Evolutionary conservation across 2,113 vertebrate species (phyloP).

Genomic region (Tapirus terrestris): DNA sequence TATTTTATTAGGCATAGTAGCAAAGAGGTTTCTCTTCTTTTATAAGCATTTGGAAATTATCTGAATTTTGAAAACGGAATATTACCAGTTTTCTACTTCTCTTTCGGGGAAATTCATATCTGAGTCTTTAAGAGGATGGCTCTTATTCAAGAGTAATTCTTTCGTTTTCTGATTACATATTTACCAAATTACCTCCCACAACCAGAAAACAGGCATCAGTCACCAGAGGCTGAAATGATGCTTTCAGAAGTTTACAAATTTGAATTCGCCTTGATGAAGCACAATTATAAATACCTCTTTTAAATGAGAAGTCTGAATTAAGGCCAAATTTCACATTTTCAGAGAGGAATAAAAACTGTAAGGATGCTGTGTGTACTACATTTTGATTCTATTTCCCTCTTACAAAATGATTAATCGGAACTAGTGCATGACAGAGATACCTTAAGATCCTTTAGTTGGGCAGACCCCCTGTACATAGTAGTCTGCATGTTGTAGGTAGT

Average conservation of each 20-base stretch:
- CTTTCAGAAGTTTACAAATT: not conserved
- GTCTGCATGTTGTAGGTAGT: not conserved
- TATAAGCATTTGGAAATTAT: constrained; percentile 19
- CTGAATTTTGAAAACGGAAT: not conserved
- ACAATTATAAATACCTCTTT: not conserved
- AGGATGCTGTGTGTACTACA: not conserved
- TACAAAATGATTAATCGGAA: not conserved
- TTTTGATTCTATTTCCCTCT: not conserved
- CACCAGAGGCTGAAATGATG: not conserved
- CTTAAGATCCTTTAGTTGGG: not conserved
- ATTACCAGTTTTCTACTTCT: not conserved
- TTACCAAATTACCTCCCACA: not conserved
- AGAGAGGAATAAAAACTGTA: not conserved
- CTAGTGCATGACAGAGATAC: not conserved
- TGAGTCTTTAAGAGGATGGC: not conserved
- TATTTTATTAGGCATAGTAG: constrained; percentile 1
- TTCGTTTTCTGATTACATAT: not conserved
- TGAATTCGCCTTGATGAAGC: not conserved
- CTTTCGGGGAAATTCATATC: not conserved
- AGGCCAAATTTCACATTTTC: not conserved
- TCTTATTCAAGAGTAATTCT: not conserved
- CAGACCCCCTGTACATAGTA: not conserved
- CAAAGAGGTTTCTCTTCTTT: not conserved
- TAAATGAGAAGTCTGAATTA: not conserved
- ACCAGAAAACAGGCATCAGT: not conserved